A percentile compares a stretch with the other conserved stretches of the same genome.
Evolutionary conservation across 2,797 vertebrate species (phyloP).

Genomic region (Amblyopsis hoosieri): DNA sequence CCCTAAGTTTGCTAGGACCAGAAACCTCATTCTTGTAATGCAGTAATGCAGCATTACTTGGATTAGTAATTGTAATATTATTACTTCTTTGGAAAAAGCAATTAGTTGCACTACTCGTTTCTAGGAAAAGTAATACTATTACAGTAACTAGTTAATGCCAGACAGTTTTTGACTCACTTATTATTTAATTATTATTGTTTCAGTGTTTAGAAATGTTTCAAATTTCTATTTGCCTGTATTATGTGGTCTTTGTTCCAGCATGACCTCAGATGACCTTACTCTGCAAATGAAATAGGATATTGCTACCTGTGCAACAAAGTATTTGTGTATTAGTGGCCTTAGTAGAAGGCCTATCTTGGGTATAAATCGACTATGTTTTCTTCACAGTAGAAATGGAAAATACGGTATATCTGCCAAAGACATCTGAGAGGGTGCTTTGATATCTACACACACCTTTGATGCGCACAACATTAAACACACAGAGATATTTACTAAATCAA

Average conservation of each 20-base stretch:
- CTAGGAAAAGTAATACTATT: no score
- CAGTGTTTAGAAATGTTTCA: no score
- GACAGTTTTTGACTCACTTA: no score
- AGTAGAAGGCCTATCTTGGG: slow-evolving; percentile 54
- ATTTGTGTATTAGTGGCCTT: slow-evolving; percentile 20
- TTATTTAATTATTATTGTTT: no score
- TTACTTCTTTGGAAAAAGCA: no score
- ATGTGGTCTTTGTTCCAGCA: slow-evolving; percentile 4
- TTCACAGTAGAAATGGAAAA: slow-evolving; percentile 65
- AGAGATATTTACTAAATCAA: slow-evolving; percentile 74
- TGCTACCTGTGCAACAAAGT: slow-evolving; percentile 26
- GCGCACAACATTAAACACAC: slow-evolving; percentile 61
- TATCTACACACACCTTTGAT: slow-evolving; percentile 71
- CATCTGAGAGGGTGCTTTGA: slow-evolving; percentile 67
- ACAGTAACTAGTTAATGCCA: no score
- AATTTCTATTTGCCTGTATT: slow-evolving; percentile 4
- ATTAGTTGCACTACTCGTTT: no score
- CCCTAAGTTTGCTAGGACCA: no score
- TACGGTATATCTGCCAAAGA: slow-evolving; percentile 59
- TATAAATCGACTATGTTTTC: slow-evolving; percentile 42
- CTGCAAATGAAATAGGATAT: slow-evolving; percentile 55
- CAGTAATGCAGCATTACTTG: no score
- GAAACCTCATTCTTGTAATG: no score
- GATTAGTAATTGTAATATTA: no score
- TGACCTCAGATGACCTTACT: slow-evolving; percentile 7